These are phyloP conservation scores for Peromyscus nudipes DNA, from an alignment of 2,797 vertebrate genomes.

Conservation along the genomic window DNA sequence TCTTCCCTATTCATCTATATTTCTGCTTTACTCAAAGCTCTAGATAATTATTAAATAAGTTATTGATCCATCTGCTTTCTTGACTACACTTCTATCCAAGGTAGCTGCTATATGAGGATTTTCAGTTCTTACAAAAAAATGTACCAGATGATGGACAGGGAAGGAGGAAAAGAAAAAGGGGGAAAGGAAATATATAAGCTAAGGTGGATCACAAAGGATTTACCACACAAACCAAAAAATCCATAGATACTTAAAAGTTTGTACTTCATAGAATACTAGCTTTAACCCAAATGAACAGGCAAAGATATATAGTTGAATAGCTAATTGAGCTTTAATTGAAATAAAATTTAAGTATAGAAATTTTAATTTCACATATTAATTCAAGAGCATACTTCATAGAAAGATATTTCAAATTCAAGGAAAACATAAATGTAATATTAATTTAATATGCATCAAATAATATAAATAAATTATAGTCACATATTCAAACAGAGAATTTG, in stretches of 20 bases:
- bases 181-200: neutral
- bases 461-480: neutral
- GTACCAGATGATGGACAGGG: neutral
- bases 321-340: neutral
- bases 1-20: neutral
- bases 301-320: neutral
- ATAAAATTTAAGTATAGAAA: conserved; percentile 41
- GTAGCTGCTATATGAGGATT: neutral
- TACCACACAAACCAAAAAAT: neutral
- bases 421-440: neutral
- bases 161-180: neutral
- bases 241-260: neutral
- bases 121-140: neutral
- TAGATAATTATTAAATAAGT: neutral
- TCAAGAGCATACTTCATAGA: neutral
- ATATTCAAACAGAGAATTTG: neutral
- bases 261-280: neutral
- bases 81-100: neutral
- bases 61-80: neutral
- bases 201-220: neutral
- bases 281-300: neutral
- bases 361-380: neutral
- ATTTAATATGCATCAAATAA: neutral
- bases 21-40: neutral
- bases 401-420: conserved; percentile 20